Evolutionary conservation across 1,140 invertebrate genomes (phyloP), one percentile per base, ranked within the genome.

Genomic region (Procambarus clarkii): DNA sequence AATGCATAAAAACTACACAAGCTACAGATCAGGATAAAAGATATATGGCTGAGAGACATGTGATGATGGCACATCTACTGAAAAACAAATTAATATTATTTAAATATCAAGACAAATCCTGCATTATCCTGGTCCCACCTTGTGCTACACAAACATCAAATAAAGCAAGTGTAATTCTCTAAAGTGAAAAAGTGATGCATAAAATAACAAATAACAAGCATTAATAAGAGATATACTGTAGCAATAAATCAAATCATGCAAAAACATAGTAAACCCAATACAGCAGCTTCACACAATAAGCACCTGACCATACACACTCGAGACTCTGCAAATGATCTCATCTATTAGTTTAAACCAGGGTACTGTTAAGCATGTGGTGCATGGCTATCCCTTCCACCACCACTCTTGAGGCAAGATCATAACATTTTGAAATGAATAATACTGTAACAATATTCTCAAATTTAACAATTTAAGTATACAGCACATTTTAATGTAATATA

Each of bases 311-410:
- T 24, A 78, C 34, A 58, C 71, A 77, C 24, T 50, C 78, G 21
- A 78, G 85, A 50, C 45, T 86, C 85, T 78, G 71, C 34, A 86
- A 77, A 78, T 44, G 78, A 46, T 50, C 21, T 77, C 54, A 58
- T 44, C 45, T 60, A 86, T 74, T 85, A 85, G 64, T 85, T 85
- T 85, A 74, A 45, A 85, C 83, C 83, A 85, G 64, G 64, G 64
- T 48, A 71, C 46, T 48, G 48, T 81, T 34, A 11, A 81, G n/a
- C 44, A 79, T 48, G 5, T 79, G 50, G 45, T 48, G 21, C 50
- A 46, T 46, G 64, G 50, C 50, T 54, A 54, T 9, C 13, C 13
- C 8, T 54, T 54, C 50, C 8, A 9, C 13, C 60, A 64, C 60
- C 60, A 64, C 50, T 9, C 50, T 54, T 54, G 13, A 54, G 13